A percentile compares a stretch with the other conserved stretches of the same genome.
Evolutionary conservation across 2,113 vertebrate genomes (phyloP).

Genomic region (Colistium nudipinnis): DNA sequence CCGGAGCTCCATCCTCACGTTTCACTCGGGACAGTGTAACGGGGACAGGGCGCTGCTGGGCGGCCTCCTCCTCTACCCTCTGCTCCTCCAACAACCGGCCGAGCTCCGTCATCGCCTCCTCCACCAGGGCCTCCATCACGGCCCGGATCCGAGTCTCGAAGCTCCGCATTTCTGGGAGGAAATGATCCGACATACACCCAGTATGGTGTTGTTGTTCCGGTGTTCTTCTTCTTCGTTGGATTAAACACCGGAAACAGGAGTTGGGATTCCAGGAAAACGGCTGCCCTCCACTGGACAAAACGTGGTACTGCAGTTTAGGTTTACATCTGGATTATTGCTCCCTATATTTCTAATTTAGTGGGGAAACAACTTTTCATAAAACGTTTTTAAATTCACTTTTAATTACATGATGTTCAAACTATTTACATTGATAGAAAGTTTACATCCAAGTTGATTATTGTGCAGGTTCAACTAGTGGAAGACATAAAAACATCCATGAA

Average conservation of each 20-base stretch:
- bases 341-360: too few species aligned
- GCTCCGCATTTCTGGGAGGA: too few species aligned
- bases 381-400: too few species aligned
- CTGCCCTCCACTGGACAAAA: not conserved
- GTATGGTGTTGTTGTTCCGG: conserved; percentile 15
- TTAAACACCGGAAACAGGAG: not conserved
- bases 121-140: conserved; percentile 46
- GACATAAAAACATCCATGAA: too few species aligned
- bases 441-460: too few species aligned
- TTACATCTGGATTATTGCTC: not conserved
- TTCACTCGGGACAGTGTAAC: not conserved
- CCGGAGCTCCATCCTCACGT: too few species aligned
- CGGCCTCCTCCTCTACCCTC: conserved; percentile 4
- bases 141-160: conserved; percentile 38
- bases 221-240: conserved; percentile 10
- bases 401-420: too few species aligned
- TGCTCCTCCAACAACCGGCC: conserved; percentile 37
- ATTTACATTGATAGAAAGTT: too few species aligned
- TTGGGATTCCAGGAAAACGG: not conserved
- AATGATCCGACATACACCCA: too few species aligned
- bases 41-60: not conserved
- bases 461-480: too few species aligned
- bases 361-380: too few species aligned
- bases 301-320: not conserved
- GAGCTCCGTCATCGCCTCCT: conserved; percentile 55